A percentile compares a stretch with the other conserved stretches of the same genome.
phyloP scores from a whole-genome alignment of 2,113 vertebrate species.

The Hipposideros armiger region DNA sequence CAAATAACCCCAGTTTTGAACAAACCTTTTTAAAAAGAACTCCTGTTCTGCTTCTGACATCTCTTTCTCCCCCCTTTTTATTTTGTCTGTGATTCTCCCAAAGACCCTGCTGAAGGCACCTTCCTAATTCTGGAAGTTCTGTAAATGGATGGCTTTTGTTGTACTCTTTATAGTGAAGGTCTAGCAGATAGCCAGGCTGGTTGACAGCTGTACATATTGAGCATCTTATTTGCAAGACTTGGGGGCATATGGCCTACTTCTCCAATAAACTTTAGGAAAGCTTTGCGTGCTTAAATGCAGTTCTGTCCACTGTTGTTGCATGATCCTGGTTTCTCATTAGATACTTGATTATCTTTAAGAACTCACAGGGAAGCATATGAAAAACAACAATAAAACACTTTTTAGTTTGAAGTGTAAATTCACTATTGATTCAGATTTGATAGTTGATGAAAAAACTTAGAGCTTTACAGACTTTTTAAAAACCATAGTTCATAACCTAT shows the following conservation, averaged over 20 bases:
- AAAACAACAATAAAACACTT: conserved; percentile 4
- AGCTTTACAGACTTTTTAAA: background rate
- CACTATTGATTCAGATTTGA: conserved; percentile 24
- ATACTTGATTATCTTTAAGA: background rate
- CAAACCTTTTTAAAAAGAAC: background rate
- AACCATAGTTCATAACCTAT: background rate
- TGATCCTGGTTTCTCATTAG: background rate
- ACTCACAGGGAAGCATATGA: background rate
- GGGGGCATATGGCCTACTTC: background rate
- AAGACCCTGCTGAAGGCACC: background rate
- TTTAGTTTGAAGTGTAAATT: conserved; percentile 21
- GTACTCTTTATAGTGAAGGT: background rate
- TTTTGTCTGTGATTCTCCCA: background rate
- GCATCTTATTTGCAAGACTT: background rate
- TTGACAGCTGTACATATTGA: background rate
- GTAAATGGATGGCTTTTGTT: background rate
- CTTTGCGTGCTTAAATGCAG: background rate
- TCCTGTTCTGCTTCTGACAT: background rate
- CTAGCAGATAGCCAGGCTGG: background rate
- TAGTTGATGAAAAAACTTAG: background rate
- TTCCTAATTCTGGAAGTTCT: background rate
- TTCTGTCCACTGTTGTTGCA: background rate
- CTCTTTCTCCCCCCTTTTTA: background rate
- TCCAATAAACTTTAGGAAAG: background rate
- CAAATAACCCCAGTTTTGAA: background rate